A percentile compares a stretch with the other conserved stretches of the same genome.
These are phyloP conservation scores for Gambelia wislizenii DNA, from an alignment of 2,797 vertebrate genomes.

Conservation along the genomic window DNA sequence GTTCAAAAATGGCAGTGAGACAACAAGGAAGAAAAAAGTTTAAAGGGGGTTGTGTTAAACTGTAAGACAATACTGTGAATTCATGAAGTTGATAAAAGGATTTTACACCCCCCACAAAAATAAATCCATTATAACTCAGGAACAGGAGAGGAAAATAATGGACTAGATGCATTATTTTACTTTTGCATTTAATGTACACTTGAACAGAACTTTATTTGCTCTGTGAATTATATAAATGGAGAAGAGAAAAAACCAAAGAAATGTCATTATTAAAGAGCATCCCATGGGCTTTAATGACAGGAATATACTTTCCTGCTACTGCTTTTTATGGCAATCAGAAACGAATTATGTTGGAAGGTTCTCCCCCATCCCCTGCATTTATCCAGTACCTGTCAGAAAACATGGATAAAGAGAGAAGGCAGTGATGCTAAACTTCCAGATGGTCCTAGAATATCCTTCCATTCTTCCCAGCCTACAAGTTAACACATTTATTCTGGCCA, in stretches of 20 bases:
- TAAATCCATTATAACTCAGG: neutral
- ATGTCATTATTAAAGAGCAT: neutral
- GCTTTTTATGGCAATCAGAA: neutral
- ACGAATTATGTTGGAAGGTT: neutral
- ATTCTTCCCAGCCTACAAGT: neutral
- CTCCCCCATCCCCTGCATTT: neutral
- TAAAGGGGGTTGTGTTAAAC: neutral
- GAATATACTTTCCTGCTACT: neutral
- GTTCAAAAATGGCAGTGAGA: neutral
- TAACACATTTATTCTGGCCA: too few relatives aligned
- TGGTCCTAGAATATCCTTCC: neutral
- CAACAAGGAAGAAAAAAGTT: neutral
- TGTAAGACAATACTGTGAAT: neutral
- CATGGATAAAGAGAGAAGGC: neutral
- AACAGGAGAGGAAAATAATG: neutral
- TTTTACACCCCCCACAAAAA: too few relatives aligned
- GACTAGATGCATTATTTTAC: neutral
- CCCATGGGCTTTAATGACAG: neutral
- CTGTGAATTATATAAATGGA: neutral
- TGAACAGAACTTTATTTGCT: neutral
- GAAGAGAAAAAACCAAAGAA: neutral
- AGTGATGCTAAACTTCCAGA: neutral
- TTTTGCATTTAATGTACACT: neutral
- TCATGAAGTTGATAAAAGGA: neutral
- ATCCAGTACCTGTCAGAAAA: neutral